These are phyloP conservation scores for Microdon myrmicae DNA, from an alignment of 2,888 invertebrate genomes.

Conservation along the genomic window DNA sequence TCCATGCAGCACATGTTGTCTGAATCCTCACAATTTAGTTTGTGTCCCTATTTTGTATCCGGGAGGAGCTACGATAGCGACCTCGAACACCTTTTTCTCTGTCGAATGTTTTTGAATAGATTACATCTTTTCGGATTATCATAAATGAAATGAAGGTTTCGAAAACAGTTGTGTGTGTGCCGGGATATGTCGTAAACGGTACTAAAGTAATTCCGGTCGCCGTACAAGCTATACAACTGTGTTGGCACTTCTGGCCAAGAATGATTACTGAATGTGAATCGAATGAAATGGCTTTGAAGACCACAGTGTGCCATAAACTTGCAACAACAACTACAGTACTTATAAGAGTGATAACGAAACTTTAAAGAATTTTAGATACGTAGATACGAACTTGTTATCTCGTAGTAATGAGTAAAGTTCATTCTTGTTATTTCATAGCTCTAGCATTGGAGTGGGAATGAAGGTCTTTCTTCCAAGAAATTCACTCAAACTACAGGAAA, in stretches of 20 bases:
- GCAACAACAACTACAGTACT: constrained; percentile 4
- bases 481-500: constrained; percentile 5
- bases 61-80: too few relatives aligned
- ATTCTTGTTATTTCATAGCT: not conserved
- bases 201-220: not conserved
- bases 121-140: too few relatives aligned
- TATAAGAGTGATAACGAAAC: constrained; percentile 11
- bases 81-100: too few relatives aligned
- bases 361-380: constrained; percentile 4
- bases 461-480: constrained; percentile 2
- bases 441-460: constrained; percentile 1
- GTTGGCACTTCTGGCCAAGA: constrained; percentile 15
- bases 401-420: not conserved
- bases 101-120: too few relatives aligned
- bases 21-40: too few relatives aligned
- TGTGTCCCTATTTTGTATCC: too few relatives aligned
- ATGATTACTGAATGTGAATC: constrained; percentile 21
- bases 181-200: constrained; percentile 6
- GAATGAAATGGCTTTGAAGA: constrained; percentile 22
- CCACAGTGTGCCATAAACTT: constrained; percentile 5
- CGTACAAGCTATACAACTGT: not conserved
- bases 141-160: too few relatives aligned
- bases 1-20: too few relatives aligned
- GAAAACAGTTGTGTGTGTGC: too few relatives aligned
- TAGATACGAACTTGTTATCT: constrained; percentile 3